Conservation (phyloP, 2,797 vertebrate species). For the Neosalanx taihuensis region DNA sequence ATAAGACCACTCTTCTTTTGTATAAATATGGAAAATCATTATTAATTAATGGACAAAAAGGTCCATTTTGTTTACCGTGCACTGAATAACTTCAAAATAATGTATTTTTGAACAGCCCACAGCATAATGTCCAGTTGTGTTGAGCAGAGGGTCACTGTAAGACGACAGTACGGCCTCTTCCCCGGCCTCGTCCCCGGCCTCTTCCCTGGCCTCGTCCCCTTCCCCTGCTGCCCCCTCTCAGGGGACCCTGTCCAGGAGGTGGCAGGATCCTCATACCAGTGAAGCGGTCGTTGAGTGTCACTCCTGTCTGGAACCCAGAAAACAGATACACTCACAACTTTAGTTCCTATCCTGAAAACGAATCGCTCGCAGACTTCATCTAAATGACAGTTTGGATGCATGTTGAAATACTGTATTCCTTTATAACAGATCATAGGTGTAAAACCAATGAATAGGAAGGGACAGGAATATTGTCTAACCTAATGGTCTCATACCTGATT, state of each 20-base stretch:
- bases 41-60: no score
- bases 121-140: neutral
- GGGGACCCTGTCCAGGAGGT: neutral
- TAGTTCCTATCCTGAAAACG: neutral
- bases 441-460: no score
- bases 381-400: no score
- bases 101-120: neutral
- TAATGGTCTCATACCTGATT: constrained; percentile 65
- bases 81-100: neutral
- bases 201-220: constrained; percentile 20
- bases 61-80: neutral
- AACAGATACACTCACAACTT: neutral
- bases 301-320: constrained; percentile 66
- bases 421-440: neutral
- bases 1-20: neutral
- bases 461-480: no score
- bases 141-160: constrained; percentile 45
- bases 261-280: constrained; percentile 64
- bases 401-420: neutral
- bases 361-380: neutral
- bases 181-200: constrained; percentile 36
- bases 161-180: constrained; percentile 49
- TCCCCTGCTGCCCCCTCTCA: constrained; percentile 25
- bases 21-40: no score
- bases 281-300: constrained; percentile 79